phyloP scores from a whole-genome alignment of 2,797 vertebrate species.

The Meda fulgida region DNA sequence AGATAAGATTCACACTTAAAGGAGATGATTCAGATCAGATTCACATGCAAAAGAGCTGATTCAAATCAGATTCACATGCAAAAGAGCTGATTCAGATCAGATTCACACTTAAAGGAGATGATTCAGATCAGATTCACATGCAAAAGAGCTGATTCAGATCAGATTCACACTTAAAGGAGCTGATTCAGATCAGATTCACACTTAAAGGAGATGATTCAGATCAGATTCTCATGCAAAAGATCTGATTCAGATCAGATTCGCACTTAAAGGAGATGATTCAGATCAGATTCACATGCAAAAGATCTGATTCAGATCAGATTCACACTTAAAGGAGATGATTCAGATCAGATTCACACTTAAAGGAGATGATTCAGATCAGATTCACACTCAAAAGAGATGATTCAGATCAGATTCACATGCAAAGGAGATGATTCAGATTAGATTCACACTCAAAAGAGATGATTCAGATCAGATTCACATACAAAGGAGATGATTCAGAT shows the following conservation, averaged over 20 bases:
- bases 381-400: background rate
- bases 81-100: background rate
- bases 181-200: background rate
- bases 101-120: background rate
- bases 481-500: background rate
- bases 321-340: background rate
- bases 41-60: background rate
- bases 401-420: background rate
- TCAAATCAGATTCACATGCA: background rate
- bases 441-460: background rate
- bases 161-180: background rate
- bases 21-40: background rate
- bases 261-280: background rate
- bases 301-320: background rate
- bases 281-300: background rate
- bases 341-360: background rate
- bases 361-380: accelerated
- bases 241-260: background rate
- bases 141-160: background rate
- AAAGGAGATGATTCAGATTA: background rate
- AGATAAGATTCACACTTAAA: background rate
- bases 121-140: background rate
- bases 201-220: accelerated
- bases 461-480: background rate
- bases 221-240: background rate